Conservation (phyloP, 2,797 vertebrate genomes). For the Xiphorhynchus erythropygius region DNA sequence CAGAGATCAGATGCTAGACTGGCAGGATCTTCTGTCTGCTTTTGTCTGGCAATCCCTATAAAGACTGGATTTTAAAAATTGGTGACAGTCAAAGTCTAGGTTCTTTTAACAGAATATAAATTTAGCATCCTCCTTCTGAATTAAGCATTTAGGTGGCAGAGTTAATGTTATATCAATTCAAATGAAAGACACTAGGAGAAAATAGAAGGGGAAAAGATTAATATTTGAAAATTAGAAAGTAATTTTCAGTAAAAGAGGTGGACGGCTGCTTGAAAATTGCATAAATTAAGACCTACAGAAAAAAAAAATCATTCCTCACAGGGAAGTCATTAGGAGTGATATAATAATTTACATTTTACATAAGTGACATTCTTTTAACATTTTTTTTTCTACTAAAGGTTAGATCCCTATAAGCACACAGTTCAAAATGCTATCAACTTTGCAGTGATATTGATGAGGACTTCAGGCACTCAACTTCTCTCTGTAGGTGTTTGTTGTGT, state of each 20-base stretch:
- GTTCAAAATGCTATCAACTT: not conserved
- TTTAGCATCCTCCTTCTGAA: slow-evolving; percentile 67
- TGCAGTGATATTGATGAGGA: not conserved
- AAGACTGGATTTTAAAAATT: slow-evolving; percentile 41
- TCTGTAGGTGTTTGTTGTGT: not conserved
- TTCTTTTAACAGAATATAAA: slow-evolving; percentile 62
- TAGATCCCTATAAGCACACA: not conserved
- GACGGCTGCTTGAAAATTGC: slow-evolving; percentile 41
- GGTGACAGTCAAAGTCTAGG: slow-evolving; percentile 19
- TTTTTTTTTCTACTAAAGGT: not conserved
- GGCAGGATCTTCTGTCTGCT: not conserved
- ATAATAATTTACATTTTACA: slow-evolving; percentile 34
- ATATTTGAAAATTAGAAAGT: slow-evolving; percentile 63
- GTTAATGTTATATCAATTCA: slow-evolving; percentile 54
- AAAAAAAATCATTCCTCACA: slow-evolving; percentile 12
- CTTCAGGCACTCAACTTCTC: not conserved
- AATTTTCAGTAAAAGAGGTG: slow-evolving; percentile 49
- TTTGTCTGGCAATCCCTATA: not conserved
- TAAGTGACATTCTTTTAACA: not conserved
- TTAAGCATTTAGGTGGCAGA: slow-evolving; percentile 49
- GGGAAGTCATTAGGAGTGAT: slow-evolving; percentile 45
- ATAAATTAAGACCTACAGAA: slow-evolving; percentile 41
- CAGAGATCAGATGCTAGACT: not conserved
- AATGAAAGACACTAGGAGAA: slow-evolving; percentile 36
- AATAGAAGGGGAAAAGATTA: slow-evolving; percentile 60